phyloP scores from a whole-genome alignment of 2,113 vertebrate genomes.

The Rhinoderma darwinii region DNA sequence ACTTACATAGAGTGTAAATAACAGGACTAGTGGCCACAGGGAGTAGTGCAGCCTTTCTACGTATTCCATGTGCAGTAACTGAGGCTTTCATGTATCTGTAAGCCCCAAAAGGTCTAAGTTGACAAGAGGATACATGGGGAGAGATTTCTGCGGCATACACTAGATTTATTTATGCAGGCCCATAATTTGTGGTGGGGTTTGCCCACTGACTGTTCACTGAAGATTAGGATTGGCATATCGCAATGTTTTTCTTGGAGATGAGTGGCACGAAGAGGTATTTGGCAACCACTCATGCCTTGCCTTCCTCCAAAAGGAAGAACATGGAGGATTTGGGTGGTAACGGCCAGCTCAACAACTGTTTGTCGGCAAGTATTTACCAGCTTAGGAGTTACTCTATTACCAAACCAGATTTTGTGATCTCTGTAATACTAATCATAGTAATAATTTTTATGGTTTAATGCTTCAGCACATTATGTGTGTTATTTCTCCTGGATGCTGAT shows the following conservation, averaged over 20 bases:
- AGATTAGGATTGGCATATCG: neutral
- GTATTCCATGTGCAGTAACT: no score
- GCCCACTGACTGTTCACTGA: neutral
- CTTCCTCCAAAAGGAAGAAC: no score
- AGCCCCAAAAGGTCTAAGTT: no score
- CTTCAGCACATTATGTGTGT: neutral
- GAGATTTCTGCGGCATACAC: no score
- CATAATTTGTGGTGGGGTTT: neutral
- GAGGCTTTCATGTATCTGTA: no score
- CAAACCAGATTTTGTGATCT: neutral
- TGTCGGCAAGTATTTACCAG: neutral
- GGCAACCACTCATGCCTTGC: no score
- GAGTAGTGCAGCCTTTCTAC: no score
- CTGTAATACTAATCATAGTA: neutral
- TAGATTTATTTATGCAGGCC: no score
- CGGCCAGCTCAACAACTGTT: no score
- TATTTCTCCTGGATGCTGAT: constrained; percentile 1
- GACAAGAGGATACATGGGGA: no score
- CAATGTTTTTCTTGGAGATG: neutral
- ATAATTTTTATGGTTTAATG: neutral
- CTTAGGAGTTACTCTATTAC: neutral
- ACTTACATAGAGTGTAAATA: no score
- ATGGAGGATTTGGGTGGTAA: neutral
- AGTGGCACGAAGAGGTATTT: neutral
- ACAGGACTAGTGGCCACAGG: no score